These are phyloP conservation scores for Gymnoscopelus microlampas DNA, from an alignment of 2,797 vertebrate genomes.

Conservation along the genomic window DNA sequence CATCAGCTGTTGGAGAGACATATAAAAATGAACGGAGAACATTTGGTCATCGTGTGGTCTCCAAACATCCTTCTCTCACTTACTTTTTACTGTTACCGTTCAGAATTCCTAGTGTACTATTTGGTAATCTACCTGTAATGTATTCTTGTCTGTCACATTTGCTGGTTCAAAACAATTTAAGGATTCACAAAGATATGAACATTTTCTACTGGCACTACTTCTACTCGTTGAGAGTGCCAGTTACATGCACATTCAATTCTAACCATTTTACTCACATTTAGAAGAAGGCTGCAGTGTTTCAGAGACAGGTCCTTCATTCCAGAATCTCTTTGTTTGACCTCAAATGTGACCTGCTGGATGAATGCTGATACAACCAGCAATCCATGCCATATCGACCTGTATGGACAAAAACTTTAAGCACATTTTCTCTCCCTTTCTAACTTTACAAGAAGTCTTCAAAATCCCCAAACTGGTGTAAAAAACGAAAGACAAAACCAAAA, in stretches of 20 bases:
- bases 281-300: slow-evolving; percentile 73
- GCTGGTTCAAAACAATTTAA: too few relatives aligned
- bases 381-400: slow-evolving; percentile 73
- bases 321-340: slow-evolving; percentile 34
- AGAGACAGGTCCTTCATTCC: slow-evolving; percentile 62
- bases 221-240: background rate
- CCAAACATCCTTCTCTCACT: background rate
- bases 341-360: slow-evolving; percentile 72
- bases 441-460: background rate
- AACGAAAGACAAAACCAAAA: background rate
- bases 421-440: background rate
- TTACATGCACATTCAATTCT: background rate
- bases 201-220: background rate
- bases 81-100: background rate
- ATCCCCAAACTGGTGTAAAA: too few relatives aligned
- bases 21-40: background rate
- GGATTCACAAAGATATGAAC: too few relatives aligned
- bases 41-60: background rate
- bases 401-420: background rate
- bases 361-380: slow-evolving; percentile 73
- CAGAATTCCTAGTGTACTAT: too few relatives aligned
- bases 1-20: slow-evolving; percentile 68
- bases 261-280: slow-evolving; percentile 59
- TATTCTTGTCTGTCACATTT: too few relatives aligned
- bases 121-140: too few relatives aligned